phyloP scores from a whole-genome alignment of 2,797 vertebrate species.

The Enteromius paludinosus region DNA sequence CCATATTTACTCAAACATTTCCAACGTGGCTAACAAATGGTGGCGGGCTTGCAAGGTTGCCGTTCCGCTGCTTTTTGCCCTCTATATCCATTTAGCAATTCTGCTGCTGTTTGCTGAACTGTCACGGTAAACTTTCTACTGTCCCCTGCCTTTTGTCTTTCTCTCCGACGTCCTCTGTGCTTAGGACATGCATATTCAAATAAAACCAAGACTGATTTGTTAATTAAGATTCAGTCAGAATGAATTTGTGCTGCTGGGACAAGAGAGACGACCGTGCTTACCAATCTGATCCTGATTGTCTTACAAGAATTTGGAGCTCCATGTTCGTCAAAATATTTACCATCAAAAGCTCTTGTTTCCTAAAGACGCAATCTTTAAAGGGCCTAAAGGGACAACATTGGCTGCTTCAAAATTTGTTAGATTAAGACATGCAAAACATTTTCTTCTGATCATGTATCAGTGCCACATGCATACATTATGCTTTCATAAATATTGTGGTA shows the following conservation, averaged over 20 bases:
- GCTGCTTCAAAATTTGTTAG: not conserved
- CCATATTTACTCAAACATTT: slow-evolving; percentile 45
- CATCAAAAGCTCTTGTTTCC: slow-evolving; percentile 34
- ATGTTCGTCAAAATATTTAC: slow-evolving; percentile 30
- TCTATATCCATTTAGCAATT: slow-evolving; percentile 49
- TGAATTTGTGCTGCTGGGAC: slow-evolving; percentile 56
- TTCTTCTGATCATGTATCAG: not conserved
- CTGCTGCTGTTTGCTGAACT: slow-evolving; percentile 64
- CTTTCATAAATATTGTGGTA: not conserved
- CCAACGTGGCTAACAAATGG: slow-evolving; percentile 39
- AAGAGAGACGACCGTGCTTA: slow-evolving; percentile 49
- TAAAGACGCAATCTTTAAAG: slow-evolving; percentile 27
- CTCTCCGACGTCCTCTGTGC: slow-evolving; percentile 47
- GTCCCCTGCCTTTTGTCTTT: slow-evolving; percentile 45
- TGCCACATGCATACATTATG: not conserved
- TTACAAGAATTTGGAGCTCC: slow-evolving; percentile 37
- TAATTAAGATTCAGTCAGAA: slow-evolving; percentile 67
- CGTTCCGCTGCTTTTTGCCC: slow-evolving; percentile 53
- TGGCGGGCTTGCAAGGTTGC: slow-evolving; percentile 42
- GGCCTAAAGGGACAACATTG: not conserved
- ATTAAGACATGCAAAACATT: not conserved
- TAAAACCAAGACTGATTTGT: slow-evolving; percentile 61
- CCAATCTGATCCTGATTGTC: slow-evolving; percentile 46
- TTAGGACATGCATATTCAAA: slow-evolving; percentile 62
- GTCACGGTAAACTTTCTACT: slow-evolving; percentile 57